phyloP scores from a whole-genome alignment of 2,888 invertebrate species.

The Lochmaea crataegi region DNA sequence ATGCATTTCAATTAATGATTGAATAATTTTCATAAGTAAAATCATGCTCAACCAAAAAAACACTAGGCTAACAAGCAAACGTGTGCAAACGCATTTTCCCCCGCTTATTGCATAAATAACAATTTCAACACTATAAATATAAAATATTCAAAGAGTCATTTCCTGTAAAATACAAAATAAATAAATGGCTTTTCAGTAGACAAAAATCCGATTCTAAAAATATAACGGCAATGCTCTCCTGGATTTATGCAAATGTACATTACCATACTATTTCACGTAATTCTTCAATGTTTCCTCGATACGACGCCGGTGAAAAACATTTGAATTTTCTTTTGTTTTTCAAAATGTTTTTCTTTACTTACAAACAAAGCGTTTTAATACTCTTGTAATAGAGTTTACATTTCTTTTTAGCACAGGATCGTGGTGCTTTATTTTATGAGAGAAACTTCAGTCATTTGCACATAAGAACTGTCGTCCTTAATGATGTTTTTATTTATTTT shows the following conservation, averaged over 20 bases:
- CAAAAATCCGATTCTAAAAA: too few species aligned
- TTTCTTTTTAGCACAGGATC: conserved; percentile 24
- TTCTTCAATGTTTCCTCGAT: conserved; percentile 43
- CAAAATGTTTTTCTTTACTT: conserved; percentile 50
- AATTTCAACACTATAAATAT: too few species aligned
- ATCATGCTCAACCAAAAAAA: too few species aligned
- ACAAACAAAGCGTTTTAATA: conserved; percentile 49
- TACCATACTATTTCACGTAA: conserved; percentile 49
- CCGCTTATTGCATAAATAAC: too few species aligned
- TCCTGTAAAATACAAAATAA: too few species aligned
- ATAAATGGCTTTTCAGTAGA: too few species aligned
- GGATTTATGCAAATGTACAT: conserved; percentile 28
- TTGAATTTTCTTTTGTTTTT: conserved; percentile 55
- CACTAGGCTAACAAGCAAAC: too few species aligned
- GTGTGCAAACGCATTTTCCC: too few species aligned
- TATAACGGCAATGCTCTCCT: neutral
- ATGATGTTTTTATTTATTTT: conserved; percentile 16
- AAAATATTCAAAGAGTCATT: too few species aligned
- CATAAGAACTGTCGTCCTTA: conserved; percentile 13
- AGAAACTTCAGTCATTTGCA: conserved; percentile 20
- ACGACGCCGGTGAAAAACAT: conserved; percentile 37
- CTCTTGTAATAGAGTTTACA: conserved; percentile 45
- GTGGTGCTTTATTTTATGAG: conserved; percentile 11
- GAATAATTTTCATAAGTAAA: too few species aligned
- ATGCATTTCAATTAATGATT: too few species aligned